phyloP scores from a whole-genome alignment of 2,888 invertebrate genomes.

The Eremobia ochroleuca region DNA sequence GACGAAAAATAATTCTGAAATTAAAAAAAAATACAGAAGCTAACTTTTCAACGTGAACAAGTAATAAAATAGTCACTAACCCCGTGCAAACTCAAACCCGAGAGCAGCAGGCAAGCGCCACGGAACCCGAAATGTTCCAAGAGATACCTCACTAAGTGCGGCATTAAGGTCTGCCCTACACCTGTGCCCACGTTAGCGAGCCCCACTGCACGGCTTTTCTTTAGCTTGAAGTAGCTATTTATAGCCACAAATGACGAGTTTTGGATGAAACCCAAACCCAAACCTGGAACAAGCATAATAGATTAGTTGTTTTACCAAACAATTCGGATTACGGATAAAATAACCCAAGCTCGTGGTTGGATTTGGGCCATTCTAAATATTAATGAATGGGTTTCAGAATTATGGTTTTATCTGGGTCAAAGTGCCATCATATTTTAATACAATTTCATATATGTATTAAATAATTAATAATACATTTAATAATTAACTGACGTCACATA shows the following conservation, averaged over 20 bases:
- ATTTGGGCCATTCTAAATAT: conserved; percentile 46
- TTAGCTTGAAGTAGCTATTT: conserved; percentile 93
- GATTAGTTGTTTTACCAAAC: conserved; percentile 53
- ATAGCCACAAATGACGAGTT: conserved; percentile 94
- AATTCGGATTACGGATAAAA: conserved; percentile 34
- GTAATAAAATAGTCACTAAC: conserved; percentile 83
- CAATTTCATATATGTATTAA: background rate
- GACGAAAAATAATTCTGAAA: background rate
- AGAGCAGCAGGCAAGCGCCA: conserved; percentile 92
- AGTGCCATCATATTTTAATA: background rate
- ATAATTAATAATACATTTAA: background rate
- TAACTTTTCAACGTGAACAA: conserved; percentile 19
- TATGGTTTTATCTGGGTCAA: conserved; percentile 17
- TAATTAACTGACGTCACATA: background rate
- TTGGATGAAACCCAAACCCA: conserved; percentile 93
- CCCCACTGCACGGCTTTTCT: conserved; percentile 94
- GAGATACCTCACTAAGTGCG: conserved; percentile 93
- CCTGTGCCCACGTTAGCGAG: conserved; percentile 94
- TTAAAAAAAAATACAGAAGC: background rate
- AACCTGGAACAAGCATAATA: conserved; percentile 84
- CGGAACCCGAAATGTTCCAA: conserved; percentile 92
- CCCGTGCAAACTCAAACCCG: conserved; percentile 92
- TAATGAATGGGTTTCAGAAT: conserved; percentile 29
- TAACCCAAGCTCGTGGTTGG: conserved; percentile 20
- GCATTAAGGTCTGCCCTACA: conserved; percentile 94